These are phyloP conservation scores for Manis javanica DNA, from an alignment of 2,797 vertebrate genomes.

Conservation along the genomic window DNA sequence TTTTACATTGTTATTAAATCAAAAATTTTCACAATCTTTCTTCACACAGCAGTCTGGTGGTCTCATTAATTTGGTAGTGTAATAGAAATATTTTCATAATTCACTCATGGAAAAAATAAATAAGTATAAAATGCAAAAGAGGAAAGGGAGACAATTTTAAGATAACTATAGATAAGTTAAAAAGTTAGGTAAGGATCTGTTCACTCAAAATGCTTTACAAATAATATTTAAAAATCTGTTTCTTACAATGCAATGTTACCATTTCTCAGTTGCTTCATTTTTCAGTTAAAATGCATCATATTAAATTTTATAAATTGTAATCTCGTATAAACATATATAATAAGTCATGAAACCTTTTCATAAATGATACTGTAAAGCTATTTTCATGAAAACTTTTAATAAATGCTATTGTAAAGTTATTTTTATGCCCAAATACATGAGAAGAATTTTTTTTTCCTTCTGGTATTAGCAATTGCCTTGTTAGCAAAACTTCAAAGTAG, in stretches of 20 bases:
- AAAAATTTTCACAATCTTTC: background rate
- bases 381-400: slow-evolving; percentile 41
- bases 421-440: slow-evolving; percentile 38
- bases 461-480: slow-evolving; percentile 44
- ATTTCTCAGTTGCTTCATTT: slow-evolving; percentile 24
- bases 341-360: slow-evolving; percentile 12
- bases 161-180: background rate
- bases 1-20: background rate
- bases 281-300: background rate
- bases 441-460: background rate
- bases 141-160: background rate
- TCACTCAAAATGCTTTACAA: background rate
- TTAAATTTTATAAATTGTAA: slow-evolving; percentile 5
- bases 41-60: background rate
- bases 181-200: slow-evolving; percentile 14
- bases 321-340: background rate
- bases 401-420: slow-evolving; percentile 32
- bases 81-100: background rate
- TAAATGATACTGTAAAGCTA: slow-evolving; percentile 22
- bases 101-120: slow-evolving; percentile 34
- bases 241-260: background rate
- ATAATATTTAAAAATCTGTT: slow-evolving; percentile 28
- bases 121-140: background rate
- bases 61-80: slow-evolving; percentile 2
- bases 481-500: slow-evolving; percentile 73